Percentiles rank a stretch among this genome's conserved stretches.
These are phyloP conservation scores for Malachius bipustulatus DNA, from an alignment of 2,888 invertebrate species.

Conservation along the genomic window DNA sequence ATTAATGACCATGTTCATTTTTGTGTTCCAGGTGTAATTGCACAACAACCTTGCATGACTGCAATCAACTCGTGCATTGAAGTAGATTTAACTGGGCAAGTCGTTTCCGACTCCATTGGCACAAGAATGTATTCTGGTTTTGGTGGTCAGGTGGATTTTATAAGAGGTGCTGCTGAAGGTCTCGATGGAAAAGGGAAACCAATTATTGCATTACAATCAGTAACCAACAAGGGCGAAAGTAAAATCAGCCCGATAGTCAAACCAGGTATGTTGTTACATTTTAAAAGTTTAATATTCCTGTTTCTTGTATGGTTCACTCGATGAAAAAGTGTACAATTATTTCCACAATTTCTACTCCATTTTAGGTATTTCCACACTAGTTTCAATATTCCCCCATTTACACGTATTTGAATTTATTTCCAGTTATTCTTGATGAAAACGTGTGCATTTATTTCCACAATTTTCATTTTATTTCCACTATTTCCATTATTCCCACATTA, in stretches of 20 bases:
- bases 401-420: conserved; percentile 87
- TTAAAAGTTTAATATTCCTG: too few species aligned
- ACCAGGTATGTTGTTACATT: conserved; percentile 56
- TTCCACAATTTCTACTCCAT: too few species aligned
- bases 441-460: too few species aligned
- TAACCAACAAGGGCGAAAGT: conserved; percentile 62
- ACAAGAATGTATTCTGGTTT: conserved; percentile 69
- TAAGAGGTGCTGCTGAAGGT: conserved; percentile 78
- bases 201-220: conserved; percentile 80
- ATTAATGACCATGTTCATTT: too few species aligned
- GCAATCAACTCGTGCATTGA: conserved; percentile 96
- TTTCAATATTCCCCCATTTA: too few species aligned
- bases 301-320: too few species aligned
- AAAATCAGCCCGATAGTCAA: conserved; percentile 79
- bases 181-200: conserved; percentile 80
- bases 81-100: conserved; percentile 87
- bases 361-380: too few species aligned
- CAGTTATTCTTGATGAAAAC: too few species aligned
- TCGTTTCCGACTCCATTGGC: conserved; percentile 89
- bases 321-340: too few species aligned
- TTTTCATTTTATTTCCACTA: too few species aligned
- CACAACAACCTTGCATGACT: conserved; percentile 81
- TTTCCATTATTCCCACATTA: too few species aligned
- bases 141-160: conserved; percentile 91
- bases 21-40: conserved; percentile 56